phyloP scores from a whole-genome alignment of 2,113 vertebrate species.

The Corydoras maculifer region DNA sequence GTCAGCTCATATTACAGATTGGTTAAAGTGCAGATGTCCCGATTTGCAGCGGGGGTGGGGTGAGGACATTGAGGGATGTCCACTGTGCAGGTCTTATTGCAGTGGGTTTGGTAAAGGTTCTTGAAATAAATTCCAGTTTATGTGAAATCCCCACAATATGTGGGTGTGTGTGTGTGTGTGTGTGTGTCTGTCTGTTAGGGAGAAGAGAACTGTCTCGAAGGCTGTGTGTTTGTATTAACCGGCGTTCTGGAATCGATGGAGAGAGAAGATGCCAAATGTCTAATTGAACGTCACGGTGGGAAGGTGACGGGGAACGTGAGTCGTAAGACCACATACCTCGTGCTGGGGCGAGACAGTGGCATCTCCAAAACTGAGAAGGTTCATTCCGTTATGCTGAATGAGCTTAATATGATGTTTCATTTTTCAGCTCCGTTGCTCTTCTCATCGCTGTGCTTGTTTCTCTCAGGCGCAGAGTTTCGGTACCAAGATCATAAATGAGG shows the following conservation, averaged over 20 bases:
- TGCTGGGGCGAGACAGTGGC: slow-evolving; percentile 86
- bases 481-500: slow-evolving; percentile 87
- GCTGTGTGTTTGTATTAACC: slow-evolving; percentile 87
- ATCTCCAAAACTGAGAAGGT: slow-evolving; percentile 83
- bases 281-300: slow-evolving; percentile 91
- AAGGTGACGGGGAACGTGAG: slow-evolving; percentile 94
- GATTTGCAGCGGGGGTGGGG: no score
- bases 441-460: neutral
- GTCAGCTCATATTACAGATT: no score
- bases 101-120: no score
- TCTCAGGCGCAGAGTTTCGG: slow-evolving; percentile 80
- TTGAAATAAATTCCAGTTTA: no score
- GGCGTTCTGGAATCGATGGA: slow-evolving; percentile 93
- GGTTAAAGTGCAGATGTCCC: no score
- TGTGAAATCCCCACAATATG: no score
- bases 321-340: slow-evolving; percentile 89
- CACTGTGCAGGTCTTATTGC: no score
- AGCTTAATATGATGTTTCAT: no score
- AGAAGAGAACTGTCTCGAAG: slow-evolving; percentile 94
- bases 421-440: neutral
- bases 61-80: no score
- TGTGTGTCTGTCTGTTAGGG: slow-evolving; percentile 68
- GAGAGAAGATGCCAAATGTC: slow-evolving; percentile 83
- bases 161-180: no score
- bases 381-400: no score